Conservation (phyloP, 2,888 invertebrate species). For the Ormyrus pomaceus region DNA sequence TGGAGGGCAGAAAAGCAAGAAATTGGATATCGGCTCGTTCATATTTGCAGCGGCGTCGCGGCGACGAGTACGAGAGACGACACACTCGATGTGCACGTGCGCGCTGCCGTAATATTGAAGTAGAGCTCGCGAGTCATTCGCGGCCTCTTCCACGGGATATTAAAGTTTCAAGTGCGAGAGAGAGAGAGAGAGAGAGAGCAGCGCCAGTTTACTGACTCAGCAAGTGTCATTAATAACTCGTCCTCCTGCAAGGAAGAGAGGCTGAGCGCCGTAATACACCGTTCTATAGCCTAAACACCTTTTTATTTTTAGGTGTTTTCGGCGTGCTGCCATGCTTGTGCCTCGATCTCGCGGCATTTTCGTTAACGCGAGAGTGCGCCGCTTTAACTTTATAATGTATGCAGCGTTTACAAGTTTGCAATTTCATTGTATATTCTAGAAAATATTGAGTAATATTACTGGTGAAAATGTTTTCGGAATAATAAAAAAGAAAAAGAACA, state of each 20-base stretch:
- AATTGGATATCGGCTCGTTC: conserved; percentile 11
- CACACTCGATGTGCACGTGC: conserved; percentile 32
- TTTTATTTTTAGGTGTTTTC: background rate
- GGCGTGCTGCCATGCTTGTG: background rate
- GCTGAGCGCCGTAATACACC: conserved; percentile 50
- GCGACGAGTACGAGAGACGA: background rate
- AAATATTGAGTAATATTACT: too few species aligned
- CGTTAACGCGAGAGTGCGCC: too few species aligned
- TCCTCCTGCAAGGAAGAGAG: conserved; percentile 44
- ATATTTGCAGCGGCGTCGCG: background rate
- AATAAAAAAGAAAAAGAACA: too few species aligned
- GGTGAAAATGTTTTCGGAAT: too few species aligned
- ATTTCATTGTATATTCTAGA: too few species aligned
- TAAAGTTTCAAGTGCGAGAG: conserved; percentile 64
- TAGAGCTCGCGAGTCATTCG: conserved; percentile 24
- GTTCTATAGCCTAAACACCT: background rate
- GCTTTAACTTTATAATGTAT: too few species aligned
- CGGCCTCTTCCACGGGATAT: conserved; percentile 60
- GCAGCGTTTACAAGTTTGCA: too few species aligned
- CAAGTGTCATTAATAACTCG: conserved; percentile 67
- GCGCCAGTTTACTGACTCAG: conserved; percentile 63
- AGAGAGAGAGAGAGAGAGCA: conserved; percentile 30
- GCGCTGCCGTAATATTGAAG: conserved; percentile 30
- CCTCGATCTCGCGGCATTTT: background rate
- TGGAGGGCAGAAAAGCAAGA: conserved; percentile 3